phyloP scores from a whole-genome alignment of 2,113 vertebrate genomes.

The Percopsis transmontana region DNA sequence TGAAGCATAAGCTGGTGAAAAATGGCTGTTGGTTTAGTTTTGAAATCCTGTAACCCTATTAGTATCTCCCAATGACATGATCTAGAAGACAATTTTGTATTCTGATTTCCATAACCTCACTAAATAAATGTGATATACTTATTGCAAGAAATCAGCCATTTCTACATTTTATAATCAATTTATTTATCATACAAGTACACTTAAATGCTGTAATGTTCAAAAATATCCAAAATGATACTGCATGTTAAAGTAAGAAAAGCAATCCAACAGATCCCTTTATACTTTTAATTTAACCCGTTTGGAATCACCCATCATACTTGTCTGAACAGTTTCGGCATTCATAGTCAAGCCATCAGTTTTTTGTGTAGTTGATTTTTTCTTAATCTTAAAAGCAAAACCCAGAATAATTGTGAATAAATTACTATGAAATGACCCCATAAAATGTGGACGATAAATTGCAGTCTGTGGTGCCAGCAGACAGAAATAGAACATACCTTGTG shows the following conservation, averaged over 20 bases:
- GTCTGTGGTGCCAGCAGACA: conserved; percentile 26
- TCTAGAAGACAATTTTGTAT: too few relatives aligned
- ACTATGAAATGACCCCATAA: conserved; percentile 19
- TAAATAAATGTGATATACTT: too few relatives aligned
- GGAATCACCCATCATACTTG: background rate
- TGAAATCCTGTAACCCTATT: too few relatives aligned
- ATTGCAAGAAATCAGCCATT: too few relatives aligned
- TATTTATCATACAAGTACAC: background rate
- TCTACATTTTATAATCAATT: too few relatives aligned
- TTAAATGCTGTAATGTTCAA: background rate
- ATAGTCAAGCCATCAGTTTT: background rate
- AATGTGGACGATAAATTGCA: conserved; percentile 38
- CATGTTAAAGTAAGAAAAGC: too few relatives aligned
- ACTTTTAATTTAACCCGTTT: background rate
- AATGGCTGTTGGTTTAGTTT: too few relatives aligned
- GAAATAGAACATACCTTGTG: conserved; percentile 47
- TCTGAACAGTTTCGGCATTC: background rate
- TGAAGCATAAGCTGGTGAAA: too few relatives aligned
- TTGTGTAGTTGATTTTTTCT: background rate
- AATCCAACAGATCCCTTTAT: too few relatives aligned
- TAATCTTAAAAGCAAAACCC: too few relatives aligned
- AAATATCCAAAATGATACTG: background rate
- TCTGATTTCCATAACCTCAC: too few relatives aligned
- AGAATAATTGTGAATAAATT: background rate
- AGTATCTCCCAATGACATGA: too few relatives aligned